Evolutionary conservation across 2,113 vertebrate genomes (phyloP), one percentile per base, ranked within the genome.

Genomic region (Percina caprodes): DNA sequence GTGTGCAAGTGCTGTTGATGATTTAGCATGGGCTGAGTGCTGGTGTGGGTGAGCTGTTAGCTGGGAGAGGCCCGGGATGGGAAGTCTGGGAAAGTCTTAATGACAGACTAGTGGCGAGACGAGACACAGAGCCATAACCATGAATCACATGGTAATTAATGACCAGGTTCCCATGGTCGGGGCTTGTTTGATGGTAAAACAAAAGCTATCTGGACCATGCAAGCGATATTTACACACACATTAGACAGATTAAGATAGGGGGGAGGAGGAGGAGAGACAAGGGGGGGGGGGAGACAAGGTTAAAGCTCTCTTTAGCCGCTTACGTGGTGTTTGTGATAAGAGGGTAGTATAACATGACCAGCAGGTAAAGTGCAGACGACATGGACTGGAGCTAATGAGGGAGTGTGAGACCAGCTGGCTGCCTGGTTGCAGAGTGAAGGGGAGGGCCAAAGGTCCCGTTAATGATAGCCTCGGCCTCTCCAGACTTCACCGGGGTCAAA

Each of bases 11-110:
- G 30, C n/a, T 33, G 71, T 35, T 70, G 80, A 61, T 72, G 69
- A 69, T 69, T 67, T 69, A 59, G 54, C 71, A 42, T 9, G 68
- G 0, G 77, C 62, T 82, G 80, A 76, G 33, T 74, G 77, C 52
- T 86, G 79, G 62, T 81, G 86, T 87, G 86, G 69, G 75, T 68
- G 85, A 82, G 83, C 71, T 74, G 81, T 55, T 35, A 81, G 69
- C 79, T 88, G 90, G 87, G 80, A 88, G 86, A 89, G 88, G 84
- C 82, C 82, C 49, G 45, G 56, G 86, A 92, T 89, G 87, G 92
- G 90, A 91, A 90, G 91, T 92, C 91, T 92, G 92, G 89, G 91
- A 91, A 90, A 87, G 86, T 78, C 86, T 85, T 93, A 92, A 93
- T 91, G 88, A 93, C 87, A 90, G 91, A 89, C 74, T 69, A 18